phyloP scores from a whole-genome alignment of 2,888 invertebrate species.

The Malthinus seriepunctatus region DNA sequence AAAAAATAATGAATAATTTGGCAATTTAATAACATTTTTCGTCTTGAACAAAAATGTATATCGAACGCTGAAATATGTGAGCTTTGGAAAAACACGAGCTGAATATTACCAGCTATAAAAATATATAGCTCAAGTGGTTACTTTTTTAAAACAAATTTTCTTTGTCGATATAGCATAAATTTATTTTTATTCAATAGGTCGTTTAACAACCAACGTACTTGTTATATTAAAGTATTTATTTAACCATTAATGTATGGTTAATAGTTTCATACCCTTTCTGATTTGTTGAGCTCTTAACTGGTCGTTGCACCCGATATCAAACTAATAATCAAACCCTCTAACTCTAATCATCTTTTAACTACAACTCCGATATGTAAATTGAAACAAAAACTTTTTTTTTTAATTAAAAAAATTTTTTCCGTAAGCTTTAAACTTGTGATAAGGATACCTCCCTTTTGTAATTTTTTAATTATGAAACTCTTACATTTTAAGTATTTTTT shows the following conservation, averaged over 20 bases:
- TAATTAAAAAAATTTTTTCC: too few species aligned
- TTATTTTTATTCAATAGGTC: conserved; percentile 2
- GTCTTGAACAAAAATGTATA: conserved; percentile 9
- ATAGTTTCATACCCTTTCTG: too few species aligned
- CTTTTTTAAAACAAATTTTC: conserved; percentile 3
- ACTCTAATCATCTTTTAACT: too few species aligned
- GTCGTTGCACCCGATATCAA: too few species aligned
- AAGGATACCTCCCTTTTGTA: too few species aligned
- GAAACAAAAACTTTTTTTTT: too few species aligned
- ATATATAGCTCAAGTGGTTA: conserved; percentile 1
- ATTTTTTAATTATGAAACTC: too few species aligned
- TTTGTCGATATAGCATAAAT: conserved; percentile 1
- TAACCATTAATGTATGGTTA: background rate
- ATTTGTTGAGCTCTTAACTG: too few species aligned
- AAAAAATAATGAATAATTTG: conserved; percentile 12
- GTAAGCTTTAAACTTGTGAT: too few species aligned
- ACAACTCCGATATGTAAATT: too few species aligned
- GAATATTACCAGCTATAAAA: conserved; percentile 5
- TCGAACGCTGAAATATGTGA: conserved; percentile 9
- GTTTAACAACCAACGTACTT: background rate
- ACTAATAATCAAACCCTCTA: too few species aligned
- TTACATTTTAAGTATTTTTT: too few species aligned
- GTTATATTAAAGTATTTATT: background rate
- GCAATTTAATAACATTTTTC: conserved; percentile 8
- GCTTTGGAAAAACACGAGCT: background rate